Evolutionary conservation across 2,113 vertebrate species (phyloP), one percentile per base, ranked within the genome.

Genomic region (Nothocercus julius): DNA sequence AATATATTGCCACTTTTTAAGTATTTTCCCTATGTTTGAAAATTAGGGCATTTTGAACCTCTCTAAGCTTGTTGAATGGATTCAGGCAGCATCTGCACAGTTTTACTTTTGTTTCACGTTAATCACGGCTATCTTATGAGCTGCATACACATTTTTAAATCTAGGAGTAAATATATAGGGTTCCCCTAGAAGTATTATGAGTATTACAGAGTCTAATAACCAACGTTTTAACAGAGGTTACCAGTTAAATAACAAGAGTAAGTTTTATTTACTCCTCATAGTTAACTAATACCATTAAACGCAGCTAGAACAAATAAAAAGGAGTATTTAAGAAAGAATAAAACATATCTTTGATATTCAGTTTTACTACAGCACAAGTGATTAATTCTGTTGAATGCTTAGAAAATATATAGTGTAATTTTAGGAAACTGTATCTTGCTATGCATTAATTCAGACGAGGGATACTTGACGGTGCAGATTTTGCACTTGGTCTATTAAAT

Each of bases 321-420:
- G 38, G 13, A 83, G 32, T 86, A 87, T 86, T 93, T 92, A 89
- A 74, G 47, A 84, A 95, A 90, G 36, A 94, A 92, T 96, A 97
- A 96, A 92, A 30, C 51, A 74, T 83, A 76, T 87, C 77, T 76
- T 87, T 76, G 69, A 61, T 89, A 78, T 20, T 90, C 21, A 53
- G 49, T 91, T 90, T 87, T 92, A 85, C 73, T 47, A 54, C 7
- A 83, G 74, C 73, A 91, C 32, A 83, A 85, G 64, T 58, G 94
- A 85, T 91, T 94, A 91, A 95, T 92, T 94, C 80, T 87, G 15
- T 58, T 30, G 78, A 89, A 87, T 63, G 61, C 2, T 9, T 72
- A 66, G 10, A 90, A 92, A 94, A 96, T 94, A 97, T 93, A 90
- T 82, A 85, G 90, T 12, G 68, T 58, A 91, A 94, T 94, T 86